Percentiles rank a stretch among this genome's conserved stretches.
Conservation (phyloP, 2,888 invertebrate genomes). For the Salpingus planirostris region DNA sequence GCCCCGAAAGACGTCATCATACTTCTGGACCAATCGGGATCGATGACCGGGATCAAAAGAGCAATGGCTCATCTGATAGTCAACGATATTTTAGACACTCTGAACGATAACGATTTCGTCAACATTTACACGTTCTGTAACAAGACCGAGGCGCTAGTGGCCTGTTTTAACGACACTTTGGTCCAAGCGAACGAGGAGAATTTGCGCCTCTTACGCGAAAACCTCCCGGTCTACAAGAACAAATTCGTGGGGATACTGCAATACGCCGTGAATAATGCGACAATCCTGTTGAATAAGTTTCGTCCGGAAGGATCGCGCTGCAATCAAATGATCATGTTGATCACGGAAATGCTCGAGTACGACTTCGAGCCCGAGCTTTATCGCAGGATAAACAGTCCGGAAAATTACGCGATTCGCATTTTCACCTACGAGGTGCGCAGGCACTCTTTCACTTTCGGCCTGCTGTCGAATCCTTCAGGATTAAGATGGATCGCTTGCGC, state of each 20-base stretch:
- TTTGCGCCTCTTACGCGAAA: slow-evolving; percentile 35
- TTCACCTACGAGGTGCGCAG: slow-evolving; percentile 94
- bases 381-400: slow-evolving; percentile 68
- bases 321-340: slow-evolving; percentile 95
- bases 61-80: slow-evolving; percentile 83
- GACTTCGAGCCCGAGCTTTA: slow-evolving; percentile 79
- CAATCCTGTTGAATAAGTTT: too few species aligned
- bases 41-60: slow-evolving; percentile 55
- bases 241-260: too few species aligned
- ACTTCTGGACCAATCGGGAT: slow-evolving; percentile 57
- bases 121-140: slow-evolving; percentile 90
- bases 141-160: slow-evolving; percentile 67
- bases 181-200: slow-evolving; percentile 43
- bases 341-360: slow-evolving; percentile 95
- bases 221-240: slow-evolving; percentile 27
- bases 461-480: slow-evolving; percentile 62
- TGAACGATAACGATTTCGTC: slow-evolving; percentile 96
- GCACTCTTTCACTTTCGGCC: too few species aligned
- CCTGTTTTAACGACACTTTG: slow-evolving; percentile 72
- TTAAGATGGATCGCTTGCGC: slow-evolving; percentile 97
- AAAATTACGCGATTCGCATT: slow-evolving; percentile 74
- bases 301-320: slow-evolving; percentile 49
- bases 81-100: slow-evolving; percentile 84
- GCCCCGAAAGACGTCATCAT: slow-evolving; percentile 89
- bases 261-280: too few species aligned